These are phyloP conservation scores for Papilio protenor DNA, from an alignment of 2,888 invertebrate species.

Conservation along the genomic window DNA sequence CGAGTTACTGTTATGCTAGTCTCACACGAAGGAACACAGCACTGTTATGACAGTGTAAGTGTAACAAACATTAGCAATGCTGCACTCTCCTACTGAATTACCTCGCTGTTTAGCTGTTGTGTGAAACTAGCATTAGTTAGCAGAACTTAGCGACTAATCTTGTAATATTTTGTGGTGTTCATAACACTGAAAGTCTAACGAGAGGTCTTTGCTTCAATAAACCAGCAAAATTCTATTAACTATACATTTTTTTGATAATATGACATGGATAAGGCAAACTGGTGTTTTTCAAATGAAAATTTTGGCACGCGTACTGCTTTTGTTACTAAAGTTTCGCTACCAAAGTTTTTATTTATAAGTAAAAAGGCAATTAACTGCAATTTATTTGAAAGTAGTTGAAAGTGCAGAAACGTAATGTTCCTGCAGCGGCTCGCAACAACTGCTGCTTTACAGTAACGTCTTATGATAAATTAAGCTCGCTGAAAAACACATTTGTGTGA, in stretches of 20 bases:
- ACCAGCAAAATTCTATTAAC: too few relatives aligned
- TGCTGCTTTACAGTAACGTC: background rate
- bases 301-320: background rate
- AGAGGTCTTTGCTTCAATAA: too few relatives aligned
- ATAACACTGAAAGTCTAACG: too few relatives aligned
- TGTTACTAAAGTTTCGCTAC: background rate
- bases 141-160: background rate
- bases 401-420: constrained; percentile 1
- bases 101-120: background rate
- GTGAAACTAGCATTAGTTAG: background rate
- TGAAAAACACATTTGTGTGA: background rate
- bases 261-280: too few relatives aligned
- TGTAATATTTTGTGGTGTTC: too few relatives aligned
- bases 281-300: background rate
- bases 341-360: background rate
- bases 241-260: too few relatives aligned
- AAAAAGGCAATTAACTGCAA: background rate
- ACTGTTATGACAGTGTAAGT: background rate
- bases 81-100: background rate
- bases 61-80: background rate
- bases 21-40: background rate
- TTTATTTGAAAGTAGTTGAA: background rate
- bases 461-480: background rate
- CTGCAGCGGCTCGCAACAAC: background rate
- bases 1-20: background rate